A percentile compares a stretch with the other conserved stretches of the same genome.
phyloP scores from a whole-genome alignment of 2,888 invertebrate genomes.

The Carabus problematicus region DNA sequence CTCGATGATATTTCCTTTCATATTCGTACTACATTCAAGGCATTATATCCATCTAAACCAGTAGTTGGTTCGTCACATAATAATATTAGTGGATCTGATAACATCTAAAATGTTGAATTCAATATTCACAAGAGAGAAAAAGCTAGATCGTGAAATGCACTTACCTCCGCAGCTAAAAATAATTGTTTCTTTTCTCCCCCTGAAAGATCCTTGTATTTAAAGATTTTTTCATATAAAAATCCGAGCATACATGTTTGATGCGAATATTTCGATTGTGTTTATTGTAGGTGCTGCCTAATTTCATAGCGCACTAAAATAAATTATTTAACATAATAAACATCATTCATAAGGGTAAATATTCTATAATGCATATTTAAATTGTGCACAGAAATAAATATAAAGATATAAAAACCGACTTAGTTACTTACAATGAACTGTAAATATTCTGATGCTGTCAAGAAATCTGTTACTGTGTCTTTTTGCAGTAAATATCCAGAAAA shows the following conservation, averaged over 20 bases:
- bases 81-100: slow-evolving; percentile 84
- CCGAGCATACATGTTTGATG: slow-evolving; percentile 60
- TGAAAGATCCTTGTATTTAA: slow-evolving; percentile 73
- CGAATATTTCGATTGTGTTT: slow-evolving; percentile 58
- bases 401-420: slow-evolving; percentile 21
- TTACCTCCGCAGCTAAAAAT: slow-evolving; percentile 72
- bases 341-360: too few relatives aligned
- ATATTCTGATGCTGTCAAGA: slow-evolving; percentile 80
- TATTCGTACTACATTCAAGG: slow-evolving; percentile 76
- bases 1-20: slow-evolving; percentile 68
- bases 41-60: slow-evolving; percentile 87
- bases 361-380: neutral
- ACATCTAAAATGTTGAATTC: slow-evolving; percentile 62
- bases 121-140: neutral
- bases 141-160: slow-evolving; percentile 64
- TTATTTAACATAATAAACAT: slow-evolving; percentile 21
- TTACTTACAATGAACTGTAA: slow-evolving; percentile 79
- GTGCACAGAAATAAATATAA: slow-evolving; percentile 8
- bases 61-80: slow-evolving; percentile 94
- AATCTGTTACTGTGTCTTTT: slow-evolving; percentile 78
- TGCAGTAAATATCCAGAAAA: slow-evolving; percentile 87
- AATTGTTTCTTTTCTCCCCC: slow-evolving; percentile 88
- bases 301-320: slow-evolving; percentile 70
- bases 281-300: slow-evolving; percentile 68
- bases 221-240: slow-evolving; percentile 74